A percentile compares a stretch with the other conserved stretches of the same genome.
phyloP scores from a whole-genome alignment of 2,113 vertebrate species.

The Erpornis zantholeuca region DNA sequence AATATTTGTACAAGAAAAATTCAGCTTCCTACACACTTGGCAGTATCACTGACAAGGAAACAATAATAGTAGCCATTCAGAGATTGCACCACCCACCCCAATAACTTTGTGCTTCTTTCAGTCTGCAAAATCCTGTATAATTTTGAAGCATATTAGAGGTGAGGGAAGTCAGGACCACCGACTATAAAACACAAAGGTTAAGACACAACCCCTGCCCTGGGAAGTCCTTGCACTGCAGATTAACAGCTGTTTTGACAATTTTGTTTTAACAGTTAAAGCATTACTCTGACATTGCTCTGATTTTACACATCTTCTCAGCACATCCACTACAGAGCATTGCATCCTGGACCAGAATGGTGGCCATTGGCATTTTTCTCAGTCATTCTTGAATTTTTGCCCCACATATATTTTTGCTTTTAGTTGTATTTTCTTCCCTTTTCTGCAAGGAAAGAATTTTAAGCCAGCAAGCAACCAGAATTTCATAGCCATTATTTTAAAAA shows the following conservation, averaged over 20 bases:
- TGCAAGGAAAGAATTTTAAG: not conserved
- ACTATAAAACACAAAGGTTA: not conserved
- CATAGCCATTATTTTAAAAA: not conserved
- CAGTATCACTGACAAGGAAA: not conserved
- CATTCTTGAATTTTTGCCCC: not conserved
- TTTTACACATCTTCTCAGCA: not conserved
- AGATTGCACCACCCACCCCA: not conserved
- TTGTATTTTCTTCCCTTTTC: not conserved
- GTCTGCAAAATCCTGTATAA: not conserved
- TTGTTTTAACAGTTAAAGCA: not conserved
- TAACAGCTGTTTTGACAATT: not conserved
- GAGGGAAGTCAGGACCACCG: not conserved
- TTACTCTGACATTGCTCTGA: not conserved
- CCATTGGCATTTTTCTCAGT: not conserved
- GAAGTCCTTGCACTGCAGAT: not conserved
- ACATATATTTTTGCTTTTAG: not conserved
- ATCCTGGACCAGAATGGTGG: not conserved
- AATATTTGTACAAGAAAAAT: not conserved
- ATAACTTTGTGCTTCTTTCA: not conserved
- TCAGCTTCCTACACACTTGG: not conserved
- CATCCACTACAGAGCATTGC: not conserved
- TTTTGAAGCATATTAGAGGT: not conserved
- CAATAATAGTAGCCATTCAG: not conserved
- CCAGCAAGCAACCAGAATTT: not conserved
- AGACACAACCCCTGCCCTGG: accelerated